A percentile compares a stretch with the other conserved stretches of the same genome.
Conservation (phyloP, 2,888 invertebrate species). For the Thalpophila matura region DNA sequence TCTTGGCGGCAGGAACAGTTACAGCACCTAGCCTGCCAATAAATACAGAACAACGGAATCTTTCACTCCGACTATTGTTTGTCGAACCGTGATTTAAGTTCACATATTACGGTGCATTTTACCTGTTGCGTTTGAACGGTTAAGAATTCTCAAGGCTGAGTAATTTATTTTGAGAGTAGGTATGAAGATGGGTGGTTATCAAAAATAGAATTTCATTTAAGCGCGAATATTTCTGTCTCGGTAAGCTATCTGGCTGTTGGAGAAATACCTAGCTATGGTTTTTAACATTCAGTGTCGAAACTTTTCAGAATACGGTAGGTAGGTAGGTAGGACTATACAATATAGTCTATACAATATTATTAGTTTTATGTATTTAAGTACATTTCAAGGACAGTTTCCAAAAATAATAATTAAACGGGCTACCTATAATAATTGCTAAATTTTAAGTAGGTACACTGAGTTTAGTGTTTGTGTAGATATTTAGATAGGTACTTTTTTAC, state of each 20-base stretch:
- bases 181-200: conserved; percentile 16
- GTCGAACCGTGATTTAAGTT: conserved; percentile 65
- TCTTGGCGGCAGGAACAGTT: conserved; percentile 62
- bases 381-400: too few species aligned
- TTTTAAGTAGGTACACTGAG: too few species aligned
- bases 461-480: too few species aligned
- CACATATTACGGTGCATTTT: conserved; percentile 65
- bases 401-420: too few species aligned
- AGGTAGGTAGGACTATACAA: too few species aligned
- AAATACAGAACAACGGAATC: conserved; percentile 59
- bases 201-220: conserved; percentile 31
- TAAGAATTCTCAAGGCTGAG: conserved; percentile 49
- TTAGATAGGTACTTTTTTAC: too few species aligned
- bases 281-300: background rate
- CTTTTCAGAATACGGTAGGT: too few species aligned
- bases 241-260: background rate
- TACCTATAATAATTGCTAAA: too few species aligned
- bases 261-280: background rate
- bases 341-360: too few species aligned
- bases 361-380: too few species aligned
- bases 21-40: conserved; percentile 63
- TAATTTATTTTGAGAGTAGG: conserved; percentile 34
- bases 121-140: conserved; percentile 57
- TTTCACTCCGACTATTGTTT: conserved; percentile 64
- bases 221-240: conserved; percentile 11